These are phyloP conservation scores for Euzophera pinguis DNA, from an alignment of 2,888 invertebrate species.

Conservation along the genomic window DNA sequence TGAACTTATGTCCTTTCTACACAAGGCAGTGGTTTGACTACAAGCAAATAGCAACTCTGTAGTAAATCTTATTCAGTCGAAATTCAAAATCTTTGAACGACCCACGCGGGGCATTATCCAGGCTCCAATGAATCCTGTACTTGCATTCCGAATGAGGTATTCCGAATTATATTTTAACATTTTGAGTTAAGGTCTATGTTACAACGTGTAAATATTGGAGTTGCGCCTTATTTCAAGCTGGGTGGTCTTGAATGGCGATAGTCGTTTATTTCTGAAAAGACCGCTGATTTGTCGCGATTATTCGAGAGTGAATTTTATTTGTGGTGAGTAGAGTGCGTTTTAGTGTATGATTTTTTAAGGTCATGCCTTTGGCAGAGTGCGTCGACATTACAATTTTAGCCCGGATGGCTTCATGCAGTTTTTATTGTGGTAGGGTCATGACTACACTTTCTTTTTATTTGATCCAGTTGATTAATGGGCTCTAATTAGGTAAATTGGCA, in stretches of 20 bases:
- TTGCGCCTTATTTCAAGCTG: constrained; percentile 37
- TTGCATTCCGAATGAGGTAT: constrained; percentile 28
- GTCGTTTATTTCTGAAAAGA: constrained; percentile 42
- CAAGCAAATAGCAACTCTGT: constrained; percentile 53
- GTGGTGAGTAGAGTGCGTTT: constrained; percentile 28
- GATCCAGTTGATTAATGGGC: constrained; percentile 27
- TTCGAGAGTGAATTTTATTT: constrained; percentile 29
- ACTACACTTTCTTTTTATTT: constrained; percentile 55
- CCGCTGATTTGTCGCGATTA: constrained; percentile 24
- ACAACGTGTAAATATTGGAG: constrained; percentile 21
- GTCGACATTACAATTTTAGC: constrained; percentile 75
- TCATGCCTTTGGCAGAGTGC: constrained; percentile 53
- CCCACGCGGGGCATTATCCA: constrained; percentile 60
- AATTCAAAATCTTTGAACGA: constrained; percentile 41
- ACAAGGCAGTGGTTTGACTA: not conserved
- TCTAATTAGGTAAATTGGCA: constrained; percentile 37
- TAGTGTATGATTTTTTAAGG: constrained; percentile 42
- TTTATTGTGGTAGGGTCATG: constrained; percentile 76
- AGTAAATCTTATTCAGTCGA: constrained; percentile 44
- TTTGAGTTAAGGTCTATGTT: constrained; percentile 30
- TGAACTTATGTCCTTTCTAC: constrained; percentile 26
- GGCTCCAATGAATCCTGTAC: constrained; percentile 40
- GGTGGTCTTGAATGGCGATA: constrained; percentile 55
- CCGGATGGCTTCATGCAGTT: constrained; percentile 72
- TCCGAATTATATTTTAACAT: constrained; percentile 33